Evolutionary conservation across 2,113 vertebrate genomes (phyloP).

Genomic region (Oreocharis arfaki): DNA sequence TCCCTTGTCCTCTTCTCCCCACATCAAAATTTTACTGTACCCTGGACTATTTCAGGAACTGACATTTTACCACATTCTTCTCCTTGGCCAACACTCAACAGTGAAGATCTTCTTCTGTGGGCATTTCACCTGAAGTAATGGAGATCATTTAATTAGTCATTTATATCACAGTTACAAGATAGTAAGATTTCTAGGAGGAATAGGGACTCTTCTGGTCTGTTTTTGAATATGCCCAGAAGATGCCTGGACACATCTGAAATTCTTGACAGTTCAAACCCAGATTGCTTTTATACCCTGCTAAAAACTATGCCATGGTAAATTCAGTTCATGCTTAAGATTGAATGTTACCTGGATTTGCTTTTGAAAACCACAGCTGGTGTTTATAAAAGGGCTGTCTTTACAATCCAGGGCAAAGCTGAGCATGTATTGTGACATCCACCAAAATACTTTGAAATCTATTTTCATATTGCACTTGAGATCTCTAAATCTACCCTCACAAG

Average conservation of each 20-base stretch:
- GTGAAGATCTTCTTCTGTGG: not conserved
- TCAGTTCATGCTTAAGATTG: not conserved
- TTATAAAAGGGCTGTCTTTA: not conserved
- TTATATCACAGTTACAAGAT: not conserved
- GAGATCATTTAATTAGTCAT: not conserved
- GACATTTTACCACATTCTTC: not conserved
- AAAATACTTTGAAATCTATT: not conserved
- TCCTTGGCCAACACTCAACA: not conserved
- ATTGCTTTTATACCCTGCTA: not conserved
- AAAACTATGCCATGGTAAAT: not conserved
- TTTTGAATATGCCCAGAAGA: not conserved
- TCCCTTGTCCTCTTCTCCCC: accelerated
- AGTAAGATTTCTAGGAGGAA: not conserved
- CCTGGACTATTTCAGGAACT: not conserved
- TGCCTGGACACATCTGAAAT: not conserved
- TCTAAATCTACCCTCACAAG: not conserved
- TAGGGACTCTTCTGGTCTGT: not conserved
- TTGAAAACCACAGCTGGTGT: not conserved
- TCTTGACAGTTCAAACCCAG: not conserved
- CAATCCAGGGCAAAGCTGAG: not conserved
- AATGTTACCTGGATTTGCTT: not conserved
- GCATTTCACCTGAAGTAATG: not conserved
- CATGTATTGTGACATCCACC: not conserved
- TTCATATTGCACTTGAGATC: not conserved
- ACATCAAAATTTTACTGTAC: not conserved